Percentiles rank a stretch among this genome's conserved stretches.
phyloP scores from a whole-genome alignment of 2,888 invertebrate genomes.

The Conops quadrifasciatus region DNA sequence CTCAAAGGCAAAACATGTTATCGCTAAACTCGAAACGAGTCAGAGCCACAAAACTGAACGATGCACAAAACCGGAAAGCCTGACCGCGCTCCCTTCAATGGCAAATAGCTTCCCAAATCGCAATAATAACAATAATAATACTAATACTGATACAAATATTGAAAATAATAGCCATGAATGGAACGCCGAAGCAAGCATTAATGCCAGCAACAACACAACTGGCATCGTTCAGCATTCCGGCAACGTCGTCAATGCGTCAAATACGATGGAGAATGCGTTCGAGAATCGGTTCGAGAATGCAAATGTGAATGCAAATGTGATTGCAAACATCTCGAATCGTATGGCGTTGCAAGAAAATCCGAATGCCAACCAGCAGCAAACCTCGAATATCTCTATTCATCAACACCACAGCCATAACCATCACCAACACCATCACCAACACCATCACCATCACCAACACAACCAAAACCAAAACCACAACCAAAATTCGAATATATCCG shows the following conservation, averaged over 20 bases:
- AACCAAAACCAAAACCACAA: constrained; percentile 58
- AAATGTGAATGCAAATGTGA: constrained; percentile 40
- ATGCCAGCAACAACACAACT: too few relatives aligned
- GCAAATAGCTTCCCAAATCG: constrained; percentile 50
- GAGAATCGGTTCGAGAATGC: constrained; percentile 43
- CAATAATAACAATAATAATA: constrained; percentile 61
- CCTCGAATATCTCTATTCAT: too few relatives aligned
- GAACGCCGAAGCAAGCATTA: too few relatives aligned
- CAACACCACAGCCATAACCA: constrained; percentile 25
- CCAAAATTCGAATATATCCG: constrained; percentile 57
- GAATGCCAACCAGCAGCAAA: too few relatives aligned
- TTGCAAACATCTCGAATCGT: neutral
- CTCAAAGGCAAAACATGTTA: constrained; percentile 19
- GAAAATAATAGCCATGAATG: too few relatives aligned
- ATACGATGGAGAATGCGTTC: too few relatives aligned
- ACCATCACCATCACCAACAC: constrained; percentile 44
- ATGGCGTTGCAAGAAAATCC: too few relatives aligned
- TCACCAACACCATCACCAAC: constrained; percentile 43
- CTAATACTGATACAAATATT: neutral
- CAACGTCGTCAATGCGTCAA: too few relatives aligned
- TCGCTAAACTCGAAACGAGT: constrained; percentile 22
- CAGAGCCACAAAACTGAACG: constrained; percentile 9
- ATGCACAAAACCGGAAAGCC: constrained; percentile 27
- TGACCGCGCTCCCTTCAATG: constrained; percentile 46
- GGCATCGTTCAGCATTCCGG: too few relatives aligned